A percentile compares a stretch with the other conserved stretches of the same genome.
These are phyloP conservation scores for Eristalinus sepulchralis DNA, from an alignment of 2,888 invertebrate genomes.

Conservation along the genomic window DNA sequence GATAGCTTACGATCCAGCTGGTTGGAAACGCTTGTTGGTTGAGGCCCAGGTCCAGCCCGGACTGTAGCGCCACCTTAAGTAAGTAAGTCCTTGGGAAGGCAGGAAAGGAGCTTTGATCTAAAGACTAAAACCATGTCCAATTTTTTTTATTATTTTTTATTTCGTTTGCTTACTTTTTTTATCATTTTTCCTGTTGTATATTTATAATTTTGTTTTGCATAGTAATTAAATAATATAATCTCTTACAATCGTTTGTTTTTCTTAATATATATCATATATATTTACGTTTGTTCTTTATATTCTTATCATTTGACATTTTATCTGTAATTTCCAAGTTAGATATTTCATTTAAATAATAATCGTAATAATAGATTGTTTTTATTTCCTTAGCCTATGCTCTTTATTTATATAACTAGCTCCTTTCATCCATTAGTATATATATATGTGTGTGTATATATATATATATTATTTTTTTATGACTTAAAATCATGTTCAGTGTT, in stretches of 20 bases:
- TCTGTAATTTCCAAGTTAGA: constrained; percentile 52
- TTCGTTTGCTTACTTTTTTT: constrained; percentile 52
- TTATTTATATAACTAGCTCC: constrained; percentile 34
- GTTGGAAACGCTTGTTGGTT: too few relatives aligned
- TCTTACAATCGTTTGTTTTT: constrained; percentile 56
- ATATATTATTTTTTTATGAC: constrained; percentile 55
- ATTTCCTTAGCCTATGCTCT: constrained; percentile 39
- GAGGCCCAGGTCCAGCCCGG: too few relatives aligned
- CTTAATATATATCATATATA: constrained; percentile 65
- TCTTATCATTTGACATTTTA: constrained; percentile 4
- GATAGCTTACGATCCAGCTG: too few relatives aligned
- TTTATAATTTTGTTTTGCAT: constrained; percentile 67
- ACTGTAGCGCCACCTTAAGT: too few relatives aligned
- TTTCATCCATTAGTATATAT: constrained; percentile 60
- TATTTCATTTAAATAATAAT: constrained; percentile 62
- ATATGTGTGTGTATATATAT: constrained; percentile 38
- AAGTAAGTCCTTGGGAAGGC: too few relatives aligned
- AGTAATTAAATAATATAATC: constrained; percentile 70
- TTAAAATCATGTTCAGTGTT: constrained; percentile 69
- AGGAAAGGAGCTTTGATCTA: background rate
- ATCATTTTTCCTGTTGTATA: constrained; percentile 64
- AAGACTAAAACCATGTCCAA: constrained; percentile 5
- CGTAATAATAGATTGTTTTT: constrained; percentile 40
- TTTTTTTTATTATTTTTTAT: constrained; percentile 43
- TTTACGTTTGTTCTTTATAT: constrained; percentile 41